These are phyloP conservation scores for Sinocyclocheilus rhinocerous DNA, from an alignment of 2,113 vertebrate genomes.

Conservation along the genomic window DNA sequence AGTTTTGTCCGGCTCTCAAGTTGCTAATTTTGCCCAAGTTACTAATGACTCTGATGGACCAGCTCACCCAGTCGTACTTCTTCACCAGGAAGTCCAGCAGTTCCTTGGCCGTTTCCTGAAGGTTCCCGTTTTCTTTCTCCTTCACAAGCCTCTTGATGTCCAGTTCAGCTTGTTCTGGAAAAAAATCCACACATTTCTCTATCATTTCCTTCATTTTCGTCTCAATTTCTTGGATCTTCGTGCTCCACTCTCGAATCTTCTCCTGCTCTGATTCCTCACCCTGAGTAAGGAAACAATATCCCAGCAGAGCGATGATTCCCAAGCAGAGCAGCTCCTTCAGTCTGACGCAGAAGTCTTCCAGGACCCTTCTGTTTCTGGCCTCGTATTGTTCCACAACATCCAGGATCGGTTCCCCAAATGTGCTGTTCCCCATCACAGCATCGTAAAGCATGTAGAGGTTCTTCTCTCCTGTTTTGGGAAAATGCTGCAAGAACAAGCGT, in stretches of 20 bases:
- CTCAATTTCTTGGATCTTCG: constrained; percentile 73
- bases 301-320: constrained; percentile 76
- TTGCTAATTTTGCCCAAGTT: constrained; percentile 70
- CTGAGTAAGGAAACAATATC: constrained; percentile 69
- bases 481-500: constrained; percentile 75
- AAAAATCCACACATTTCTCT: constrained; percentile 66
- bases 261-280: constrained; percentile 69
- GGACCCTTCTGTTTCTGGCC: constrained; percentile 69
- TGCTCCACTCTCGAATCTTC: constrained; percentile 72
- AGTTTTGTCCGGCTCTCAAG: constrained; percentile 74
- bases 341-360: constrained; percentile 77
- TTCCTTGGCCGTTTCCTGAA: constrained; percentile 62
- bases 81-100: constrained; percentile 70
- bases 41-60: constrained; percentile 77
- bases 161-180: constrained; percentile 71
- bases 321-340: constrained; percentile 80
- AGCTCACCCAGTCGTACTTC: constrained; percentile 79
- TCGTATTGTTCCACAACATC: constrained; percentile 74
- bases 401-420: constrained; percentile 73
- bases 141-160: constrained; percentile 69
- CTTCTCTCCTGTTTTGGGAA: constrained; percentile 73
- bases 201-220: constrained; percentile 73
- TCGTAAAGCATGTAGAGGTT: constrained; percentile 75
- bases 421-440: constrained; percentile 73
- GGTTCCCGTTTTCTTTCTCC: constrained; percentile 56